phyloP scores from a whole-genome alignment of 30 jellyfish, hydroid and myxozoan species.

The Aurelia aurita region DNA sequence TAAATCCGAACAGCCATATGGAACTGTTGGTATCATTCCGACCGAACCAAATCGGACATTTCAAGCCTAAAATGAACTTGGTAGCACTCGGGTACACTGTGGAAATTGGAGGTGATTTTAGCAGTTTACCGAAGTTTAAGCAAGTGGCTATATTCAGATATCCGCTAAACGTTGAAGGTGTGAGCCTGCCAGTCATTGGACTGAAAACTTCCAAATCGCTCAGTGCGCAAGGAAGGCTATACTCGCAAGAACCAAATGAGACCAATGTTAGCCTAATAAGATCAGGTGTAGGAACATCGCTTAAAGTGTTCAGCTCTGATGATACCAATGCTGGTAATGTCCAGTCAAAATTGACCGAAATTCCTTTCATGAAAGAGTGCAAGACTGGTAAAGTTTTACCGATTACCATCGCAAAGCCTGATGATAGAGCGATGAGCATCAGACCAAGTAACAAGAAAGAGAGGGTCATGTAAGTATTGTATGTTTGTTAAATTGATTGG shows the following conservation, averaged over 20 bases:
- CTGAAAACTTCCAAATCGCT: slow-evolving; percentile 58
- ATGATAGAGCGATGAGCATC: slow-evolving; percentile 87
- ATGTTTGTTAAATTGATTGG: too few species aligned
- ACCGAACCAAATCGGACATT: slow-evolving; percentile 90
- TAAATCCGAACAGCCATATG: slow-evolving; percentile 55
- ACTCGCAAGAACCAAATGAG: slow-evolving; percentile 45
- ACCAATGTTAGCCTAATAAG: background rate
- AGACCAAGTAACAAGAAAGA: slow-evolving; percentile 89
- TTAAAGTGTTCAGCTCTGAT: slow-evolving; percentile 63
- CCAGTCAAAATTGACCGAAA: slow-evolving; percentile 13
- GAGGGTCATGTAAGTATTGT: slow-evolving; percentile 56
- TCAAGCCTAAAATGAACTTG: slow-evolving; percentile 53
- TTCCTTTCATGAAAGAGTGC: slow-evolving; percentile 39
- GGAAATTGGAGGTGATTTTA: slow-evolving; percentile 39
- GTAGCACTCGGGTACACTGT: slow-evolving; percentile 75
- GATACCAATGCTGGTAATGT: slow-evolving; percentile 24
- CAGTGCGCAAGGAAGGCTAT: slow-evolving; percentile 64
- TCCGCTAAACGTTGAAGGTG: slow-evolving; percentile 62
- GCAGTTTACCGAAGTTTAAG: slow-evolving; percentile 58
- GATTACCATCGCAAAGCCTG: slow-evolving; percentile 76
- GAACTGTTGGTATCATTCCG: slow-evolving; percentile 78
- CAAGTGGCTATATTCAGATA: slow-evolving; percentile 59
- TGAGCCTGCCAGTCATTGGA: slow-evolving; percentile 67
- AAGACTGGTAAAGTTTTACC: slow-evolving; percentile 13
- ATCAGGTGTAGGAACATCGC: slow-evolving; percentile 54